Percentiles rank a stretch among this genome's conserved stretches.
Evolutionary conservation across 2,113 vertebrate species (phyloP).

Genomic region (Rhynchopsitta pachyrhyncha): DNA sequence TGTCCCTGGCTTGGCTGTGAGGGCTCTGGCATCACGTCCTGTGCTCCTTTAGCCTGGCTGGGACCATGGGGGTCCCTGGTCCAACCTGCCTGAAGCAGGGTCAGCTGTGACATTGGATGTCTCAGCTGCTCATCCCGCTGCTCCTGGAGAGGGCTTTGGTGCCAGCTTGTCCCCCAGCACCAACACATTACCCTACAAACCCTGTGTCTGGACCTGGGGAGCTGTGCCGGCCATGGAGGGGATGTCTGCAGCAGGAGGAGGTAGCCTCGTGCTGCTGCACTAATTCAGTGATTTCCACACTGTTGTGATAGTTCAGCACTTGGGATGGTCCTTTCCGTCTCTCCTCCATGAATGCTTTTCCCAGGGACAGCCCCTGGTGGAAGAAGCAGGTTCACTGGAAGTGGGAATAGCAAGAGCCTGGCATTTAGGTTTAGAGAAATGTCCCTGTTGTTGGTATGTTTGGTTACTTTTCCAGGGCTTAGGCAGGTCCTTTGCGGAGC

Average conservation of each 20-base stretch:
- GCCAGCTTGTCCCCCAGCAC: not conserved
- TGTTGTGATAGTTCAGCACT: not conserved
- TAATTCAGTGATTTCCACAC: not conserved
- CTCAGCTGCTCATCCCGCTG: not conserved
- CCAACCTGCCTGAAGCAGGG: not conserved
- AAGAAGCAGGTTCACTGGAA: not conserved
- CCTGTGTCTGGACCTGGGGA: not conserved
- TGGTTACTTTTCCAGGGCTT: not conserved
- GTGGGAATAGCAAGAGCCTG: not conserved
- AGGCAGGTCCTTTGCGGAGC: not conserved
- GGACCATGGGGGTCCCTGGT: not conserved
- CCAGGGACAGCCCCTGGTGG: not conserved
- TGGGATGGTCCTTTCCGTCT: not conserved
- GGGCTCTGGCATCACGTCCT: not conserved
- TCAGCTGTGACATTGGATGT: not conserved
- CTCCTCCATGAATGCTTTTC: not conserved
- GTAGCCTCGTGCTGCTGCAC: not conserved
- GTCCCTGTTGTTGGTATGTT: not conserved
- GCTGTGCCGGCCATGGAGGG: not conserved
- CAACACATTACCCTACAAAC: accelerated
- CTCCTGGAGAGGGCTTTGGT: not conserved
- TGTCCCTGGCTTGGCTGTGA: not conserved
- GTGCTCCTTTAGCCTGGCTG: not conserved
- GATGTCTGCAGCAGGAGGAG: not conserved
- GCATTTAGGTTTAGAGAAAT: not conserved